These are phyloP conservation scores for Athalia cordata DNA, from an alignment of 2,888 invertebrate genomes.

Conservation along the genomic window DNA sequence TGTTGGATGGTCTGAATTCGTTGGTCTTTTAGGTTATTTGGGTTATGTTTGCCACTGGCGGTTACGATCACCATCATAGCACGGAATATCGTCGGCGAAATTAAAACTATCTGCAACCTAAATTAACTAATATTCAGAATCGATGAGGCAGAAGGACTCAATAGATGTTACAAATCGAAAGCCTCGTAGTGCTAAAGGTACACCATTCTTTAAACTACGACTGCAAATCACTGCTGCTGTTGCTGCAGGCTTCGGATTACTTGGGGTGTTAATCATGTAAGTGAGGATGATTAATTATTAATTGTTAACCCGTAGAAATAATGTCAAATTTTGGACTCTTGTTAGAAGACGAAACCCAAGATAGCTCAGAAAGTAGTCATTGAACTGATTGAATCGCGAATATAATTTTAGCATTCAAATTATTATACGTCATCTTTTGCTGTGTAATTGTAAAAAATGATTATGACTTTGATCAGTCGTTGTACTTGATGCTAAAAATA, in stretches of 20 bases:
- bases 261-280: slow-evolving; percentile 10
- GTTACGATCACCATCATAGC: no score
- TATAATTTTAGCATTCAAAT: no score
- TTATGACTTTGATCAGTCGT: no score
- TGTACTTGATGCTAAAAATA: no score
- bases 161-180: slow-evolving; percentile 55
- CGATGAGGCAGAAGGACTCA: slow-evolving; percentile 50
- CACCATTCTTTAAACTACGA: slow-evolving; percentile 53
- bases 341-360: no score
- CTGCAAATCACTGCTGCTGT: slow-evolving; percentile 45
- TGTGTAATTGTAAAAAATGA: no score
- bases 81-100: no score
- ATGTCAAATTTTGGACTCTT: not conserved
- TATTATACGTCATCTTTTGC: no score
- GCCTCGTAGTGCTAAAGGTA: slow-evolving; percentile 59
- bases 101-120: not conserved
- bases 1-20: no score
- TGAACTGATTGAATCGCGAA: not conserved
- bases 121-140: not conserved
- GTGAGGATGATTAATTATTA: not conserved
- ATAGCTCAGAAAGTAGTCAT: not conserved
- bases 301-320: not conserved
- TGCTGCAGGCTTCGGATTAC: slow-evolving; percentile 35
- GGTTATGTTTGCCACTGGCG: no score
- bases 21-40: no score